phyloP scores from a whole-genome alignment of 2,888 invertebrate species.

The Phalera bucephala region DNA sequence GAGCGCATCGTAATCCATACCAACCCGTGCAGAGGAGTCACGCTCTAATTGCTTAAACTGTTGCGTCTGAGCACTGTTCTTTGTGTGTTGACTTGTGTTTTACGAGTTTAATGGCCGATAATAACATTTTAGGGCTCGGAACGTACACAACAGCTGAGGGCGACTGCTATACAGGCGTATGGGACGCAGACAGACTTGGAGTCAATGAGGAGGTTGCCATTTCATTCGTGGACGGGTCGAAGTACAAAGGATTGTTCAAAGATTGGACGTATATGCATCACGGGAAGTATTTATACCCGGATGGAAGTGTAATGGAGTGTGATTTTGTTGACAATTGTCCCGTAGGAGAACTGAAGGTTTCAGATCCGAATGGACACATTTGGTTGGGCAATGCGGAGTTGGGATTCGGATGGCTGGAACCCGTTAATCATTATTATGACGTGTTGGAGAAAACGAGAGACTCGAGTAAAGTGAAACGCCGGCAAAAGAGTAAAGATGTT shows the following conservation, averaged over 20 bases:
- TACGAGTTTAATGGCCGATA: conserved; percentile 10
- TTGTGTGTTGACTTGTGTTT: conserved; percentile 20
- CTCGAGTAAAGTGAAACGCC: conserved; percentile 20
- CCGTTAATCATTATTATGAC: conserved; percentile 68
- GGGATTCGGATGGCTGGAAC: conserved; percentile 65
- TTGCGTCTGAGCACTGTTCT: conserved; percentile 29
- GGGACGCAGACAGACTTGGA: conserved; percentile 80
- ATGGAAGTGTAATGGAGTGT: conserved; percentile 68
- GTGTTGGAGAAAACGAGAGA: conserved; percentile 50
- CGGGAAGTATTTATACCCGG: conserved; percentile 78
- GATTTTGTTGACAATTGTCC: conserved; percentile 81
- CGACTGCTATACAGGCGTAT: conserved; percentile 79
- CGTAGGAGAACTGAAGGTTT: conserved; percentile 56
- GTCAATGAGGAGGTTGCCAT: conserved; percentile 54
- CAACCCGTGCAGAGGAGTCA: conserved; percentile 44
- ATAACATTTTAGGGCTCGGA: conserved; percentile 64
- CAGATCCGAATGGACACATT: conserved; percentile 76
- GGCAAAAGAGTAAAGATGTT: conserved; percentile 8
- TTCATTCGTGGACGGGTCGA: conserved; percentile 68
- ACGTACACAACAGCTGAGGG: conserved; percentile 83
- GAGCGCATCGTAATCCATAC: conserved; percentile 56
- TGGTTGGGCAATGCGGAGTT: conserved; percentile 77
- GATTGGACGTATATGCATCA: conserved; percentile 73
- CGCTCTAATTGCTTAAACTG: conserved; percentile 58
- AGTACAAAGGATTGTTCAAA: conserved; percentile 73